Percentiles rank a stretch among this genome's conserved stretches.
phyloP scores from a whole-genome alignment of 2,888 invertebrate genomes.

The Lamproptera curius region DNA sequence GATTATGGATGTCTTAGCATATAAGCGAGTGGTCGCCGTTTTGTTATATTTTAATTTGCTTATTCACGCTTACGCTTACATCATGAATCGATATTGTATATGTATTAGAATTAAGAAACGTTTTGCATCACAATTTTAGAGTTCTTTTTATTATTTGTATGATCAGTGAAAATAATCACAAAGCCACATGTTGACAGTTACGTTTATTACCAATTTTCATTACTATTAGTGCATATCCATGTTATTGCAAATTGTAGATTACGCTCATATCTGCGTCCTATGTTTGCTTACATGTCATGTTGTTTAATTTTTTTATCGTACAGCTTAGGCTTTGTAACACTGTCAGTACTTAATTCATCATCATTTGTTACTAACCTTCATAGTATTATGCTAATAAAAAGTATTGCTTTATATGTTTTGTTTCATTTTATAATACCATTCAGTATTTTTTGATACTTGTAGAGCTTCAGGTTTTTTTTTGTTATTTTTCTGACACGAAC shows the following conservation, averaged over 20 bases:
- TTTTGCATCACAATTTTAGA: too few species aligned
- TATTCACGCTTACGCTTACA: neutral
- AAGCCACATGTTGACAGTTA: too few species aligned
- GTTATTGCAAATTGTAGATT: neutral
- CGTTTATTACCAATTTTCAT: too few species aligned
- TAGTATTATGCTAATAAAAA: constrained; percentile 38
- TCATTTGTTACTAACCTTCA: constrained; percentile 41
- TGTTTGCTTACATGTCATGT: neutral
- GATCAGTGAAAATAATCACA: too few species aligned
- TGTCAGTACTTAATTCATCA: constrained; percentile 9
- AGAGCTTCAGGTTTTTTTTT: too few species aligned
- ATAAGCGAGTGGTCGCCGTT: constrained; percentile 35
- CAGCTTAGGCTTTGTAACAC: neutral
- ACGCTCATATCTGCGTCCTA: neutral
- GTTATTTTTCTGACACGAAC: too few species aligned
- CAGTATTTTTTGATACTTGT: neutral
- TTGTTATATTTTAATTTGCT: constrained; percentile 10
- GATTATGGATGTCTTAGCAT: constrained; percentile 71
- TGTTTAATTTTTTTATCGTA: constrained; percentile 3
- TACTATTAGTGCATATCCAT: neutral
- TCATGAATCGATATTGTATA: neutral
- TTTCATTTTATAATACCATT: constrained; percentile 36
- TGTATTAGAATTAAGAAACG: too few species aligned
- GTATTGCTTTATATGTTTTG: constrained; percentile 38
- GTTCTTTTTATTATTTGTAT: too few species aligned